Conservation (phyloP, 2,888 invertebrate species). For the Adela reaumurella region DNA sequence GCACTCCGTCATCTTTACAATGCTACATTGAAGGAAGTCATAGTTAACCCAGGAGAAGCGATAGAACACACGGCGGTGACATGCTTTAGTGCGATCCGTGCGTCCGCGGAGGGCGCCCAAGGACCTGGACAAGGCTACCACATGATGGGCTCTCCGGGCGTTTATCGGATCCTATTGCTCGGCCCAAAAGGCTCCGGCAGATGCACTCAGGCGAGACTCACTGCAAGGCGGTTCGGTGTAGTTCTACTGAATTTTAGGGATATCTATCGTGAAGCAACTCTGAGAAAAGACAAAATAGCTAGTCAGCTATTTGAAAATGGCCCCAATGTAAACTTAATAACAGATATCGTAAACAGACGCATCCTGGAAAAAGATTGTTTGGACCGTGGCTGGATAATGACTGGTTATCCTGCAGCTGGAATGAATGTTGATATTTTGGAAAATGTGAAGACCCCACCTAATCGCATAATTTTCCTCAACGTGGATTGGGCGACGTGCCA, state of each 20-base stretch:
- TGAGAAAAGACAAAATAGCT: constrained; percentile 28
- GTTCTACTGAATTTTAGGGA: constrained; percentile 58
- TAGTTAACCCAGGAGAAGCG: constrained; percentile 22
- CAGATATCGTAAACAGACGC: constrained; percentile 28
- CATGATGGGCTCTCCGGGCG: constrained; percentile 42
- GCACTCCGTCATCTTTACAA: constrained; percentile 35
- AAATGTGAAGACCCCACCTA: constrained; percentile 57
- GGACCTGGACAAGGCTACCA: constrained; percentile 25
- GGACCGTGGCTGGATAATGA: constrained; percentile 60
- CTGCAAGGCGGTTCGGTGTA: constrained; percentile 52
- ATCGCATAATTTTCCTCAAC: constrained; percentile 53
- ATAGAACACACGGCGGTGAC: constrained; percentile 21
- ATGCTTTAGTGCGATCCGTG: constrained; percentile 35
- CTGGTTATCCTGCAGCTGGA: constrained; percentile 54
- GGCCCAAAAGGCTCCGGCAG: constrained; percentile 60
- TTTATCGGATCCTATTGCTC: constrained; percentile 56
- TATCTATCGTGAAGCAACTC: constrained; percentile 43
- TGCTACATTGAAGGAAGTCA: constrained; percentile 37
- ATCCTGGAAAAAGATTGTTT: constrained; percentile 49
- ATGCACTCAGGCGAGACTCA: constrained; percentile 44
- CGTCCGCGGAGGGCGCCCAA: constrained; percentile 29
- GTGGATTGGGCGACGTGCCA: constrained; percentile 30
- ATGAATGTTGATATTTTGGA: constrained; percentile 60
- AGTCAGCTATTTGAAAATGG: constrained; percentile 28
- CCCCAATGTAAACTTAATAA: constrained; percentile 22